These are phyloP conservation scores for Bursaphelenchus mucronatus DNA, from an alignment of 1,140 invertebrate species.

Conservation along the genomic window DNA sequence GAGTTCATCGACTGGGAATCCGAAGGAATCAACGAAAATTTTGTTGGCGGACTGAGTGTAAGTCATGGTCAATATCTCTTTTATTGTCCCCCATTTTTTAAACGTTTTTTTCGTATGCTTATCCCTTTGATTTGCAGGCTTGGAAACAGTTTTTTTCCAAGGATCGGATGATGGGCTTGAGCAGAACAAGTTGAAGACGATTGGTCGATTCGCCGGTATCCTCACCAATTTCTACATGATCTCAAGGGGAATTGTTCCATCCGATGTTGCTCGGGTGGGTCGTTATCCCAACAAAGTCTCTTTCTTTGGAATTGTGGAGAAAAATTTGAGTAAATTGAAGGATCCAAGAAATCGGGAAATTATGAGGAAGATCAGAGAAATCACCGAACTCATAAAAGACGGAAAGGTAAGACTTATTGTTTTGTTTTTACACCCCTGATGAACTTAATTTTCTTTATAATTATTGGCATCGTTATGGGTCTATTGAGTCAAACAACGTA, in stretches of 20 bases:
- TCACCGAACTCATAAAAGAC: too few species aligned
- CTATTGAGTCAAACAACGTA: too few species aligned
- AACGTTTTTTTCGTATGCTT: not conserved
- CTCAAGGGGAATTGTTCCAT: not conserved
- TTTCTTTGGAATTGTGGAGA: too few species aligned
- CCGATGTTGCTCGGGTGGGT: not conserved
- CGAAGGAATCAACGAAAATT: not conserved
- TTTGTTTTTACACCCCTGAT: too few species aligned
- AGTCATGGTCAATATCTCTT: conserved; percentile 3
- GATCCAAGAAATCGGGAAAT: too few species aligned
- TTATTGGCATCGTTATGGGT: too few species aligned
- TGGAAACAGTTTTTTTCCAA: not conserved
- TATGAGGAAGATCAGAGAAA: too few species aligned
- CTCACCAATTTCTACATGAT: too few species aligned
- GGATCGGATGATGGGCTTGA: not conserved
- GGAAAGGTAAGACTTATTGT: too few species aligned
- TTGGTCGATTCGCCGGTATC: not conserved
- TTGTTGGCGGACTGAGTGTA: not conserved
- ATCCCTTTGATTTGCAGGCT: not conserved
- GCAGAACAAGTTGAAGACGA: conserved; percentile 3
- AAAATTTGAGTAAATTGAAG: too few species aligned
- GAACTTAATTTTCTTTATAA: too few species aligned
- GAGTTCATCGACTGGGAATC: too few species aligned
- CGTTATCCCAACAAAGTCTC: not conserved
- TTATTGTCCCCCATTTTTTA: not conserved